These are phyloP conservation scores for Babylonia areolata DNA, from an alignment of 1,140 invertebrate genomes.

Conservation along the genomic window DNA sequence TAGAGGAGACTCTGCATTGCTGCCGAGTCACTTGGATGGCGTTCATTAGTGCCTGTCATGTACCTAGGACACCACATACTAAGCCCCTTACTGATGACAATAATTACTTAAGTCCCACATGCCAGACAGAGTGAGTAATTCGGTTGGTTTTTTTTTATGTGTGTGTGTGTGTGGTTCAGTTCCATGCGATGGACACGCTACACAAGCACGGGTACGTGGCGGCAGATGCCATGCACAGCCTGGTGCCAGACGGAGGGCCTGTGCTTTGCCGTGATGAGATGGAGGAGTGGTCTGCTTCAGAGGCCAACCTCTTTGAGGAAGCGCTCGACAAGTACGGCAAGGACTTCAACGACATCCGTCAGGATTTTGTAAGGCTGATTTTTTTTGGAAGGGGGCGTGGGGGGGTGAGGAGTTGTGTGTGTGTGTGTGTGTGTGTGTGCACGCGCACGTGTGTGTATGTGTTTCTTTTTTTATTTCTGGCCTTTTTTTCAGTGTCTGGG, in stretches of 20 bases:
- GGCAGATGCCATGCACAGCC: conserved; percentile 91
- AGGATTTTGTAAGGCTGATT: conserved; percentile 92
- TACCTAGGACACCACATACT: too few species aligned
- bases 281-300: conserved; percentile 99
- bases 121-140: too few species aligned
- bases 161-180: conserved; percentile 78
- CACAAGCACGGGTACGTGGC: conserved; percentile 95
- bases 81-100: too few species aligned
- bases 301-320: conserved; percentile 99
- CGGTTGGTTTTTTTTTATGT: too few species aligned
- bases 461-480: not conserved
- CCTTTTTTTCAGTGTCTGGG: not conserved
- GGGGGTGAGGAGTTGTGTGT: too few species aligned
- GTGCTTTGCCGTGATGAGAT: conserved; percentile 99
- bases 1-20: too few species aligned
- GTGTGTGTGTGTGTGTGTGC: too few species aligned
- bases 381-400: too few species aligned
- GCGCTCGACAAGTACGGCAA: conserved; percentile 99
- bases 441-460: too few species aligned
- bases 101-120: too few species aligned
- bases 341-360: conserved; percentile 98
- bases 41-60: too few species aligned
- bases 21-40: too few species aligned
- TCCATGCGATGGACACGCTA: conserved; percentile 98
- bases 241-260: conserved; percentile 95